phyloP scores from a whole-genome alignment of 2,113 vertebrate genomes.

The Rhipidura dahli region DNA sequence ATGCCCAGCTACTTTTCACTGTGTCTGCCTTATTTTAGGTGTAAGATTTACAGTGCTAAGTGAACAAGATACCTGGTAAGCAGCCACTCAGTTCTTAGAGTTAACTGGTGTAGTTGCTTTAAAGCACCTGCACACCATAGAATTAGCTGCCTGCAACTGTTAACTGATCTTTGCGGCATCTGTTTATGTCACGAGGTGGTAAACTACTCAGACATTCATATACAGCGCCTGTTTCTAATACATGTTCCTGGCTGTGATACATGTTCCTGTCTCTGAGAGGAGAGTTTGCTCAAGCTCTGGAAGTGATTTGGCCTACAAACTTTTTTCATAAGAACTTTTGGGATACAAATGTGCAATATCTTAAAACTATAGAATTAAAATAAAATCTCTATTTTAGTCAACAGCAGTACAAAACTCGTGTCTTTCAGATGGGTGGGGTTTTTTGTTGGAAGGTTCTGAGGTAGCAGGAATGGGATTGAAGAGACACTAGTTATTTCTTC shows the following conservation, averaged over 20 bases:
- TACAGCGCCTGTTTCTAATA: not conserved
- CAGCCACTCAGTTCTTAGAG: not conserved
- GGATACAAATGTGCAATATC: not conserved
- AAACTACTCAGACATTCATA: not conserved
- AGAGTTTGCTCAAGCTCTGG: not conserved
- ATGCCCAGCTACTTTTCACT: not conserved
- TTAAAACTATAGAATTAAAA: not conserved
- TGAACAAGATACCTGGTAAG: not conserved
- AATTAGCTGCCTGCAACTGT: not conserved
- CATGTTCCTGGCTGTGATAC: not conserved
- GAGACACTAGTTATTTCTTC: not conserved
- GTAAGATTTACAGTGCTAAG: not conserved
- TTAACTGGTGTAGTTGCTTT: not conserved
- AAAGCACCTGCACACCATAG: not conserved
- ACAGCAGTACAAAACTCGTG: not conserved
- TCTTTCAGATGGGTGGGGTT: fast-evolving
- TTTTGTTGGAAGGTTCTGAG: not conserved
- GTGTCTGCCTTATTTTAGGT: not conserved
- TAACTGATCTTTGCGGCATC: not conserved
- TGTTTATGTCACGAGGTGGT: not conserved
- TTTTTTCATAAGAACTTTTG: not conserved
- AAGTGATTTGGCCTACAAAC: not conserved
- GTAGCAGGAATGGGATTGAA: not conserved
- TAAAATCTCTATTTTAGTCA: not conserved
- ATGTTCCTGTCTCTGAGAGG: not conserved